Base-by-base conservation (phyloP, 2,888 invertebrate genomes). In the Eupithecia subumbrata region DNA sequence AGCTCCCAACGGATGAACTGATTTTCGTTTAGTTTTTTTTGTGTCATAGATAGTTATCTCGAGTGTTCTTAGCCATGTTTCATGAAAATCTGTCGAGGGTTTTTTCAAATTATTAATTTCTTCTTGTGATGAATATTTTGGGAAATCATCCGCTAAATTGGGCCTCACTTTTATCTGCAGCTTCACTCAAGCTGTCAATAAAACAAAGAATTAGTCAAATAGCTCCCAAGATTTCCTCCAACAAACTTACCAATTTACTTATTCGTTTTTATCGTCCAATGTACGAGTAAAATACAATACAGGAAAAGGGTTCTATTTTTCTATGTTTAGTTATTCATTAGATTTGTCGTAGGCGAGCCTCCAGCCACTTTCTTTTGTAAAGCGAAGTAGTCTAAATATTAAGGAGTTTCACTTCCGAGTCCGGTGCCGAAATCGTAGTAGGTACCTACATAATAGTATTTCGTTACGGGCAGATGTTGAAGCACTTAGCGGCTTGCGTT, bases 401-500 rank as follows among this genome's bases (percentile, higher is more conserved):
- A 68, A 68, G 43, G 40, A 25, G 43, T 25, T 68, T 68, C n/a
- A 40, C 37, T 40, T 22, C 22, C n/a, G 12, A 64, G 56, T 77
- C 75, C 77, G 68, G 70, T 68, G 66, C 68, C 34, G 52, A 30
- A 76, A 76, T 78, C 69, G 69, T 73, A 43, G 69, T n/a, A n/a
- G n/a, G n/a, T 67, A 11, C 18, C 66, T 11, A 69, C 88, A 84
- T 90, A 91, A 91, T 90, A 91, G 89, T 92, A 89, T 89, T 92
- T 90, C 88, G 89, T 87, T 89, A 89, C 86, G 88, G 89, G 90
- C 93, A 93, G 94, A 93, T 93, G 93, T 90, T 91, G 89, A 87
- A 91, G 91, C 93, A 93, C 93, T 94, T 94, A 93, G 93, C 90
- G 91, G 93, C 90, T 89, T 89, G 90, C 92, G 91, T 93, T 93